phyloP scores from a whole-genome alignment of 2,888 invertebrate genomes.

The Spilarctia lutea region DNA sequence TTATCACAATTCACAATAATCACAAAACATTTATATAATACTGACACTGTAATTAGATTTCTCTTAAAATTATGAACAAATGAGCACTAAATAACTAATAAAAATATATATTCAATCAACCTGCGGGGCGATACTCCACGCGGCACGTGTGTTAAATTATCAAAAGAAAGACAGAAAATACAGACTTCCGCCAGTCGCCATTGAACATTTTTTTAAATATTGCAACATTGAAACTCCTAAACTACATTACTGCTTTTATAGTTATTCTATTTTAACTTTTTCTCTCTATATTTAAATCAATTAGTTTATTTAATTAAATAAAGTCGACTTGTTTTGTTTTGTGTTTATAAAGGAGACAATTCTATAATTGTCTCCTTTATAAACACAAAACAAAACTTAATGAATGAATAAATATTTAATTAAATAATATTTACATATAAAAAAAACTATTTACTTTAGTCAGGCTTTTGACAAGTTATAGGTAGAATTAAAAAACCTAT shows the following conservation, averaged over 20 bases:
- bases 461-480: too few species aligned
- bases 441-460: neutral
- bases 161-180: conserved; percentile 79
- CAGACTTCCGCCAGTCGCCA: conserved; percentile 78
- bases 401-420: too few species aligned
- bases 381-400: too few species aligned
- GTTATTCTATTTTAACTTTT: too few species aligned
- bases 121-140: conserved; percentile 86
- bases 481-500: neutral
- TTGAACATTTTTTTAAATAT: conserved; percentile 62
- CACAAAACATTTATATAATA: conserved; percentile 57
- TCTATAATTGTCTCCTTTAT: too few species aligned
- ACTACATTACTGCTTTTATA: too few species aligned
- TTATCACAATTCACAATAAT: conserved; percentile 67
- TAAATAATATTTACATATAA: neutral
- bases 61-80: conserved; percentile 48
- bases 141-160: conserved; percentile 86
- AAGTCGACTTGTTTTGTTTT: too few species aligned
- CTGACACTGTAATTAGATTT: conserved; percentile 61
- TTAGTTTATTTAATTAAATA: neutral
- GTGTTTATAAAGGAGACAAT: too few species aligned
- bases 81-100: conserved; percentile 60
- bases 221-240: conserved; percentile 56
- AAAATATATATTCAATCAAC: conserved; percentile 73
- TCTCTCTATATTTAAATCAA: neutral